Base-by-base conservation (phyloP, 2,888 invertebrate species). In the Xylophagus ater region DNA sequence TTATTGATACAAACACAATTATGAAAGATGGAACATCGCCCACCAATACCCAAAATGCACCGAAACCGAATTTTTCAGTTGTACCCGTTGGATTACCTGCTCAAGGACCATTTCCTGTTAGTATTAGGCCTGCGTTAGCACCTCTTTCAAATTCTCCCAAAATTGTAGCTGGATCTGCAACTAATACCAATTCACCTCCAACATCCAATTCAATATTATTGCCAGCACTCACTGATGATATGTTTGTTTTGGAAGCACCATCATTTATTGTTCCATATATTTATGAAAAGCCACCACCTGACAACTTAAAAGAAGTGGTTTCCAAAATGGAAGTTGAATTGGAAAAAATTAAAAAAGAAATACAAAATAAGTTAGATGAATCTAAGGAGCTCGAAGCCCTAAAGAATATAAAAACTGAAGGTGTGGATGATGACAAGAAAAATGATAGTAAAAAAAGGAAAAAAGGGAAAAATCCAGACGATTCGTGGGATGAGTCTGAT, bases 251-350 rank as follows among this genome's bases (percentile, higher is more conserved):
- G 8, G 89, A 90, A 63, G 89, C 89, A 19, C 89, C 90, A 5
- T 89, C 88, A 15, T 89, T 90, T 57, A 88, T 90, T 57, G 89
- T 90, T 50, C 90, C 90, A 32, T 90, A 90, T 59, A 86, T 90
- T 15, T 89, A 89, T 63, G 89, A 90, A 59, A 89, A 89, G 59
- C 86, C 88, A 8, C 86, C 89, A 2, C 61, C 80, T 4, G 78
- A 81, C 53, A 80, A 81, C 41, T 73, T 89, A 46, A 80, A 78
- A 57, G 78, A 81, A 47, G 80, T 80, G 57, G 73, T 85, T 20
- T 69, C 69, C 23, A 70, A 72, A 51, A 65, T 81, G 45, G 76
- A 74, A 24, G 72, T 72, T 46, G 73, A 76, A 53, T 67, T 82
- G 29, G 73, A 76, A 48, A 73, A 76, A 45, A 65, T 71, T 43